phyloP scores from a whole-genome alignment of 2,888 invertebrate species.

The Lasius platythorax region DNA sequence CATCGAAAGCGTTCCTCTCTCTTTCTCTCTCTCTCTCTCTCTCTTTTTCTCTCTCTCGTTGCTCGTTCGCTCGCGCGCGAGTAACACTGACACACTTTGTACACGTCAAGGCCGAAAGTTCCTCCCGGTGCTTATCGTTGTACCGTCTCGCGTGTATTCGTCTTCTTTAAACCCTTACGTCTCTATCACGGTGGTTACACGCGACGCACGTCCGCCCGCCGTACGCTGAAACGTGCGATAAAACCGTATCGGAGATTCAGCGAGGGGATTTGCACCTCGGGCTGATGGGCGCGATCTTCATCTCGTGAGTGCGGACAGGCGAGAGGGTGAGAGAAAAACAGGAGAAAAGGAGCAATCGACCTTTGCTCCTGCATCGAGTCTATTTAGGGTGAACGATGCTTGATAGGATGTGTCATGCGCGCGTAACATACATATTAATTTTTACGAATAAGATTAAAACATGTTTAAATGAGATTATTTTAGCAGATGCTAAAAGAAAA shows the following conservation, averaged over 20 bases:
- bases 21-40: conserved; percentile 17
- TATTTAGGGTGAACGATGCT: background rate
- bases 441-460: background rate
- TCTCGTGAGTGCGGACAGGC: conserved; percentile 68
- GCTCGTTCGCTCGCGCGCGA: background rate
- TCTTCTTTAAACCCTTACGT: conserved; percentile 39
- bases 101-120: conserved; percentile 58
- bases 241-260: conserved; percentile 61
- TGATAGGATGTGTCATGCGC: background rate
- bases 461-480: background rate
- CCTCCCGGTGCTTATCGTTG: conserved; percentile 48
- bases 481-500: background rate
- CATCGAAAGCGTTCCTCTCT: conserved; percentile 41
- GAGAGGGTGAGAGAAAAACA: conserved; percentile 63
- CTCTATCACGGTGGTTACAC: conserved; percentile 34
- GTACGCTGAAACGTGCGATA: conserved; percentile 46
- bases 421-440: background rate
- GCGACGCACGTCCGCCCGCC: conserved; percentile 22
- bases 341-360: conserved; percentile 30
- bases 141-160: conserved; percentile 51
- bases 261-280: conserved; percentile 68
- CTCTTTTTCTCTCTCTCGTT: conserved; percentile 9
- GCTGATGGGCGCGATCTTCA: conserved; percentile 69
- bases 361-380: background rate
- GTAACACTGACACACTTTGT: conserved; percentile 68